Conservation (phyloP, 64 coral and sea anemone genomes). For the Orbicella faveolata region DNA sequence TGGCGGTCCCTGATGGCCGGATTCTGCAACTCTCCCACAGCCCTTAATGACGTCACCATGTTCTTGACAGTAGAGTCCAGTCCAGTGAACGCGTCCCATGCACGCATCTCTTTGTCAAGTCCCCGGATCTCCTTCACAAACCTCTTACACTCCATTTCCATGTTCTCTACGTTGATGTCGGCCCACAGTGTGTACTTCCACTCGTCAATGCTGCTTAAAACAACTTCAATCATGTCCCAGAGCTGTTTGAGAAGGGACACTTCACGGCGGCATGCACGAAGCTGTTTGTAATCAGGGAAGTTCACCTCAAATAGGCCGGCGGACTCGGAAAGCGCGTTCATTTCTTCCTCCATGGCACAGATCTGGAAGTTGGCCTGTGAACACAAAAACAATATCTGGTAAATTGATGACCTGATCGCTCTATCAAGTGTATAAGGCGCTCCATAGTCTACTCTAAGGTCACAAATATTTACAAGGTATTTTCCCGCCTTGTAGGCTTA, state of each 20-base stretch:
- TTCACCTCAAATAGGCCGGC: constrained; percentile 98
- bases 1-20: constrained; percentile 96
- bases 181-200: constrained; percentile 95
- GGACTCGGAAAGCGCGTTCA: constrained; percentile 85
- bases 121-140: constrained; percentile 97
- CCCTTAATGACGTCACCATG: constrained; percentile 98
- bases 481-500: no score
- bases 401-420: background rate
- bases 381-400: background rate
- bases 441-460: no score
- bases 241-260: constrained; percentile 86
- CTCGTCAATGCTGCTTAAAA: constrained; percentile 89
- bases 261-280: constrained; percentile 95
- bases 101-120: constrained; percentile 97
- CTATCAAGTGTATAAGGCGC: no score
- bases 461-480: no score
- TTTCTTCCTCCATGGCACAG: constrained; percentile 91
- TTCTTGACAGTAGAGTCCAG: constrained; percentile 99
- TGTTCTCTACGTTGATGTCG: constrained; percentile 97
- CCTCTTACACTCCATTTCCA: constrained; percentile 99
- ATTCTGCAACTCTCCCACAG: constrained; percentile 97
- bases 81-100: constrained; percentile 94
- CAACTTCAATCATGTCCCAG: constrained; percentile 97
- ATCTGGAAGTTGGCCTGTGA: constrained; percentile 87
- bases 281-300: constrained; percentile 99